Base-by-base conservation (phyloP, 2,888 invertebrate species). In the Plutella xylostella region DNA sequence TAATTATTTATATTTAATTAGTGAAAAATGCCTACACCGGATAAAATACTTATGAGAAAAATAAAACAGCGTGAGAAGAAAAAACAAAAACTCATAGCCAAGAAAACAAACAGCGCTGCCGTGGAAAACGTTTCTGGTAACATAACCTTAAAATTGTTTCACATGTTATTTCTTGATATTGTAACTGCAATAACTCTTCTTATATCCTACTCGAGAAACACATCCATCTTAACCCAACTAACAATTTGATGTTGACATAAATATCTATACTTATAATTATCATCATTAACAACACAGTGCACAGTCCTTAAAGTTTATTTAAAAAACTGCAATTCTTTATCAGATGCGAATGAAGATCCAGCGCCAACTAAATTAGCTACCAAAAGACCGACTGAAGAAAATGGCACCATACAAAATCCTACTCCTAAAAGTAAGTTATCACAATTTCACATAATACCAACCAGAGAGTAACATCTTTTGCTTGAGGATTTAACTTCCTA, bases 21-120 rank as follows among this genome's bases (percentile, higher is more conserved):
- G n/a, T 28, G 3, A 30, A 62, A 48, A 57, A 89, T 89, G 89
- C 87, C 88, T 38, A 77, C 88, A 2, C 88, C 87, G 45, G 91
- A 92, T 51, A 91, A 90, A 73, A 85, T 92, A 42, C 74, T 92
- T 19, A 87, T 91, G 87, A 84, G 90, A 45, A 93, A 93, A 74
- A 91, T 93, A 25, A 92, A 89, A 52, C 92, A 92, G 59, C 85
- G 90, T 0, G 92, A 92, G 56, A 90, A 90, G 57, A 89, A 87
- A 52, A 93, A 90, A 63, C 63, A 88, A 20, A 87, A 87, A 52
- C 60, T 89, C 9, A 61, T 64, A 11, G 67, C 68, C 42, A 56
- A 88, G 55, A 88, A 89, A 61, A 79, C 89, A 2, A 63, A 55
- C 17, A 30, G 25, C 39, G 30, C 22, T 11, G 49, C 50, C 41